phyloP scores from a whole-genome alignment of 1,140 invertebrate genomes.

The Drosophila suzukii region DNA sequence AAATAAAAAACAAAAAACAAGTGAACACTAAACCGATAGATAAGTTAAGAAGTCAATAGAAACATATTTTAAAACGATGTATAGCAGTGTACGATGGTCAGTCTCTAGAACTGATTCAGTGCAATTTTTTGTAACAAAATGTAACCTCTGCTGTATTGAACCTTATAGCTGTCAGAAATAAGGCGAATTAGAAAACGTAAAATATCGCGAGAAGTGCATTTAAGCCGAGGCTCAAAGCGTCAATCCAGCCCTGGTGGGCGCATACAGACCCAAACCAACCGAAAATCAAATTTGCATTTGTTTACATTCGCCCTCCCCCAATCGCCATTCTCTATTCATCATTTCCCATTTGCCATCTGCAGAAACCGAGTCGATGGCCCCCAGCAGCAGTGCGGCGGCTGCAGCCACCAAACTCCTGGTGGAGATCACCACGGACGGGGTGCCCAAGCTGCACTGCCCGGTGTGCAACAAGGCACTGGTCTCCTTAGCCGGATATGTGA shows the following conservation, averaged over 20 bases:
- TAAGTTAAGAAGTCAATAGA: background rate
- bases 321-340: background rate
- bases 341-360: conserved; percentile 1
- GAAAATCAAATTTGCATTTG: conserved; percentile 47
- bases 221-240: background rate
- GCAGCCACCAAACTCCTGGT: conserved; percentile 67
- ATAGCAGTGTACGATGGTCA: background rate
- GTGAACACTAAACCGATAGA: background rate
- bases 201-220: conserved; percentile 3
- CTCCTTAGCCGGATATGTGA: conserved; percentile 78
- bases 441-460: conserved; percentile 79
- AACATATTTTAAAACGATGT: background rate
- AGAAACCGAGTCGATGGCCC: conserved; percentile 48
- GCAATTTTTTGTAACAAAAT: background rate
- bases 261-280: conserved; percentile 34
- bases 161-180: background rate
- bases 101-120: background rate
- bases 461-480: conserved; percentile 76
- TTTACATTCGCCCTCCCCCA: conserved; percentile 28
- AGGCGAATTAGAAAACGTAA: background rate
- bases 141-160: no score
- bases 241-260: conserved; percentile 29
- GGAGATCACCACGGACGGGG: conserved; percentile 75
- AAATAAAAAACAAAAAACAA: background rate
- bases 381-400: conserved; percentile 32